Conservation (phyloP, 2,888 invertebrate genomes). For the Scelioninae gen. 1 region DNA sequence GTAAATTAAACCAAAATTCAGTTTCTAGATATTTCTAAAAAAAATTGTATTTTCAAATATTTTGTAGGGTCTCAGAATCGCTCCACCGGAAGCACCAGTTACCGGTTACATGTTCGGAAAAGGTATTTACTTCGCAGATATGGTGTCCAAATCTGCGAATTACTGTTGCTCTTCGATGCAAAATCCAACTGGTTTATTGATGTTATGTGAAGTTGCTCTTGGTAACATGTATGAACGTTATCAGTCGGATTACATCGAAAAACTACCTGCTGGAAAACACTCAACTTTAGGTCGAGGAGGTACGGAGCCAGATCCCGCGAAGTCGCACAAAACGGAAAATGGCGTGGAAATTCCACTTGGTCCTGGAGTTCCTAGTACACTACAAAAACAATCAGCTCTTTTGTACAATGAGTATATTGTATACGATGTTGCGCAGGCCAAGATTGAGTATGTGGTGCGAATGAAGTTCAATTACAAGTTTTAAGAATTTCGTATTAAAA, state of each 20-base stretch:
- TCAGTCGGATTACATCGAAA: constrained; percentile 89
- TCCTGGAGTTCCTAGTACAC: constrained; percentile 83
- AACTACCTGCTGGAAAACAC: constrained; percentile 92
- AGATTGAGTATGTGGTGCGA: constrained; percentile 94
- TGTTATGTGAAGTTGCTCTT: constrained; percentile 97
- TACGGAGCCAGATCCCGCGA: constrained; percentile 92
- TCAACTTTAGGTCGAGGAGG: constrained; percentile 94
- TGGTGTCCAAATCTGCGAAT: constrained; percentile 99
- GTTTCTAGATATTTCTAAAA: too few species aligned
- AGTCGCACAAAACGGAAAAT: constrained; percentile 86
- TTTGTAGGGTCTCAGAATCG: constrained; percentile 91
- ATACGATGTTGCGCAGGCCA: constrained; percentile 97
- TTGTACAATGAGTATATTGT: constrained; percentile 98
- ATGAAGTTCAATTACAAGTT: constrained; percentile 93
- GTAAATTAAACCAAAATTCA: too few species aligned
- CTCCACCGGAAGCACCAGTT: constrained; percentile 98
- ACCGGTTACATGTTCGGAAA: constrained; percentile 99
- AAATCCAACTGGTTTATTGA: constrained; percentile 91
- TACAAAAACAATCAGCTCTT: constrained; percentile 85
- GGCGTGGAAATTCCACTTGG: constrained; percentile 93
- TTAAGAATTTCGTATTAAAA: constrained; percentile 76
- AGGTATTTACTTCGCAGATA: constrained; percentile 95
- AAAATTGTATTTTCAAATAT: not conserved
- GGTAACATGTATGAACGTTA: constrained; percentile 94
- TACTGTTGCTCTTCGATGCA: constrained; percentile 92